These are phyloP conservation scores for Caenorhabditis remanei DNA, from an alignment of 1,140 invertebrate genomes.

Conservation along the genomic window DNA sequence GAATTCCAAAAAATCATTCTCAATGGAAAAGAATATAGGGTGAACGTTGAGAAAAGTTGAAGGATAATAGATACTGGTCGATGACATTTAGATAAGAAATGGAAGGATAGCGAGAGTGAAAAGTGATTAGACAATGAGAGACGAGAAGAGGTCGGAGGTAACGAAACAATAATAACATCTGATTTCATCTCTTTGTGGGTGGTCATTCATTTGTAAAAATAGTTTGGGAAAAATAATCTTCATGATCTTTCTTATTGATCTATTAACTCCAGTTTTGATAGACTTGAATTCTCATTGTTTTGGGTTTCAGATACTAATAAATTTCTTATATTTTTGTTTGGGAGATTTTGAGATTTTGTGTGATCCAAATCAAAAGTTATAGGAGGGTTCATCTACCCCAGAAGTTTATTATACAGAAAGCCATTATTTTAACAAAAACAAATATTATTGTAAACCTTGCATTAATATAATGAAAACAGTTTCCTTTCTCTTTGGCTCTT, in stretches of 20 bases:
- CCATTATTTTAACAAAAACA: neutral
- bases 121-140: neutral
- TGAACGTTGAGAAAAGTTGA: neutral
- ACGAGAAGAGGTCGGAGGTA: conserved; percentile 17
- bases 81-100: conserved; percentile 46
- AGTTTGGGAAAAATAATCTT: neutral
- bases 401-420: neutral
- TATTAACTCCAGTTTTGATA: too few relatives aligned
- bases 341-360: too few relatives aligned
- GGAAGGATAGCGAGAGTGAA: neutral
- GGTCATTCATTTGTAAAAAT: neutral
- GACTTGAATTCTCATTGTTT: too few relatives aligned
- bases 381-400: neutral
- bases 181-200: conserved; percentile 10
- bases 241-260: too few relatives aligned
- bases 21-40: neutral
- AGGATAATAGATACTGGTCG: neutral
- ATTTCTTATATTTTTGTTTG: too few relatives aligned
- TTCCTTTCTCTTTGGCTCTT: neutral
- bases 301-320: too few relatives aligned
- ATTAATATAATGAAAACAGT: neutral
- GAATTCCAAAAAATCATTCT: neutral
- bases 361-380: neutral
- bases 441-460: neutral
- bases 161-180: conserved; percentile 17